Conservation (phyloP, 1,140 invertebrate species). For the Caenorhabditis briggsae region DNA sequence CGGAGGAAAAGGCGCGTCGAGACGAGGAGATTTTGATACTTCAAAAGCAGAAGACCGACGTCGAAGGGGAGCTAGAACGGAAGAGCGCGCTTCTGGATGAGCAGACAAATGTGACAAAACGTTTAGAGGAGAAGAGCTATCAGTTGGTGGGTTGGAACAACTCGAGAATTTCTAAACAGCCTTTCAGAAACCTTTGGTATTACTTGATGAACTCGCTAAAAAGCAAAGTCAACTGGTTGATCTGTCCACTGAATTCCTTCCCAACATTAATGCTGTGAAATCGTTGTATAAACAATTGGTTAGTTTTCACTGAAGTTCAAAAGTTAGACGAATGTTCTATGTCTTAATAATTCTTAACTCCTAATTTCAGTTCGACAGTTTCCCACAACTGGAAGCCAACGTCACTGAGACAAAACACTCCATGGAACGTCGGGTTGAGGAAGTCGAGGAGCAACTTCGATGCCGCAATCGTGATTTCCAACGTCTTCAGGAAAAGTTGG, state of each 20-base stretch:
- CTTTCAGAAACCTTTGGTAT: slow-evolving; percentile 31
- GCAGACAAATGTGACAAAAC: slow-evolving; percentile 43
- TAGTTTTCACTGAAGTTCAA: neutral
- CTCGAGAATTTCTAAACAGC: too few species aligned
- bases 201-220: slow-evolving; percentile 6
- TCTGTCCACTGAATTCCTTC: slow-evolving; percentile 33
- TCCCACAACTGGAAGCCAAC: slow-evolving; percentile 54
- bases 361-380: slow-evolving; percentile 40
- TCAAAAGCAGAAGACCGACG: slow-evolving; percentile 27
- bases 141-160: slow-evolving; percentile 43
- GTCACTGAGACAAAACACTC: neutral
- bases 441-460: slow-evolving; percentile 26
- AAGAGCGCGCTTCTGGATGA: slow-evolving; percentile 56
- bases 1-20: slow-evolving; percentile 40
- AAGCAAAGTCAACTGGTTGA: slow-evolving; percentile 40
- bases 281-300: slow-evolving; percentile 45
- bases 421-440: slow-evolving; percentile 17
- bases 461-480: slow-evolving; percentile 38
- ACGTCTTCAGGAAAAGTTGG: slow-evolving; percentile 42
- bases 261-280: slow-evolving; percentile 17
- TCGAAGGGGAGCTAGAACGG: slow-evolving; percentile 46
- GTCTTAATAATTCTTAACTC: neutral
- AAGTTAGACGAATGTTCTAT: neutral
- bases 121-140: slow-evolving; percentile 42
- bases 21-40: slow-evolving; percentile 57